A percentile compares a stretch with the other conserved stretches of the same genome.
Evolutionary conservation across 2,797 vertebrate species (phyloP).

Genomic region (Enteromius mattozi): DNA sequence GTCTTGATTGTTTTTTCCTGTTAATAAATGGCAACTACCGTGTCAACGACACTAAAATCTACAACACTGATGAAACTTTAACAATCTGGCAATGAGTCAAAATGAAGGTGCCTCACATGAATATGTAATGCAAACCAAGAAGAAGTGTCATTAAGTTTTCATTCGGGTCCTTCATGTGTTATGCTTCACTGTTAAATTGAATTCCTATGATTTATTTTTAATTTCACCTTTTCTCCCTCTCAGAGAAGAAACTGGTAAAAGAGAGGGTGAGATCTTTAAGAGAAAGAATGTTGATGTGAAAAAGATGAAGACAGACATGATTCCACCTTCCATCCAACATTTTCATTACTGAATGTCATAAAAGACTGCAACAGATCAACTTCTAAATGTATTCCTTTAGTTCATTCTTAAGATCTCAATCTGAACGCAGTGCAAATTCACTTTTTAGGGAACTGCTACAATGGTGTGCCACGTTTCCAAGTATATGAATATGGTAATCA

Average conservation of each 20-base stretch:
- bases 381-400: neutral
- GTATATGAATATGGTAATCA: neutral
- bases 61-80: neutral
- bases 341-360: neutral
- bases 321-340: neutral
- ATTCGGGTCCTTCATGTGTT: conserved; percentile 24
- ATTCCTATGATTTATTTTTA: conserved; percentile 32
- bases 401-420: neutral
- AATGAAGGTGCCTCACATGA: conserved; percentile 17
- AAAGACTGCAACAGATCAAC: neutral
- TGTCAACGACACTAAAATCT: neutral
- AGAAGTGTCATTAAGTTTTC: conserved; percentile 20
- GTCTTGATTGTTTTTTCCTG: neutral
- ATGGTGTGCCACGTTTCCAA: neutral
- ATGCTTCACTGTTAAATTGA: conserved; percentile 31
- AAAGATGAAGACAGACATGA: conserved; percentile 1
- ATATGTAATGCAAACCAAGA: conserved; percentile 14
- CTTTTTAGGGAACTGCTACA: neutral
- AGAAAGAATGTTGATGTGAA: neutral
- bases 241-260: neutral
- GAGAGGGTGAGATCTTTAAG: neutral
- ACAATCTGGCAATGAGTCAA: conserved; percentile 11
- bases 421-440: neutral
- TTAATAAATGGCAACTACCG: neutral
- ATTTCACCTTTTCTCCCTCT: neutral